Percentiles rank a stretch among this genome's conserved stretches.
These are phyloP conservation scores for Gouania willdenowi DNA, from an alignment of 2,797 vertebrate genomes.

Conservation along the genomic window DNA sequence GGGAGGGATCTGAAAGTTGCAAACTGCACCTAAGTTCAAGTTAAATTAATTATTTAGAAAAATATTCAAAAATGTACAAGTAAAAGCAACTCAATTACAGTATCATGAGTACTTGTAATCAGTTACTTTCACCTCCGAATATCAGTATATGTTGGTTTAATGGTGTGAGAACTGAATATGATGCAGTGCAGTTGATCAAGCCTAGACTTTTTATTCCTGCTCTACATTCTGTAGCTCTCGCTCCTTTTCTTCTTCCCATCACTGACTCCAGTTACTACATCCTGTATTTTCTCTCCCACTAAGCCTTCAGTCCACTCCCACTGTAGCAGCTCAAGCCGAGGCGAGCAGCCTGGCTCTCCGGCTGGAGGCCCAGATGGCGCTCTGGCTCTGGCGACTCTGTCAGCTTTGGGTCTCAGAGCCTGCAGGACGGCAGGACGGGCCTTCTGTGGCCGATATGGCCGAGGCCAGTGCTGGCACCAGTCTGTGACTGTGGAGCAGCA, in stretches of 20 bases:
- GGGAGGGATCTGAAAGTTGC: no score
- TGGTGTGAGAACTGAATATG: no score
- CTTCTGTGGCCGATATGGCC: conserved; percentile 79
- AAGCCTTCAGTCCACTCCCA: conserved; percentile 21
- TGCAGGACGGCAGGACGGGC: conserved; percentile 70
- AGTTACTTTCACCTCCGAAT: no score
- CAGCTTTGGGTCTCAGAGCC: conserved; percentile 65
- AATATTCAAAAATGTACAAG: no score
- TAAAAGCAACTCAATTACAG: no score
- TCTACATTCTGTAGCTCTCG: conserved; percentile 8
- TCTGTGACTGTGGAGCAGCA: conserved; percentile 65
- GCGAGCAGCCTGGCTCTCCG: conserved; percentile 61
- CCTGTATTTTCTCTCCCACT: conserved; percentile 12
- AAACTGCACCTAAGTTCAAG: no score
- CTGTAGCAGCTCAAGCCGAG: conserved; percentile 24
- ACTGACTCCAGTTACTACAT: conserved; percentile 40
- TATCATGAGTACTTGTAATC: no score
- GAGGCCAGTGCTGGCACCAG: conserved; percentile 68
- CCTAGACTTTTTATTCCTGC: neutral
- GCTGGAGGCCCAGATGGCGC: conserved; percentile 72
- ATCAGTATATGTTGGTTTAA: no score
- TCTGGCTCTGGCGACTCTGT: conserved; percentile 60
- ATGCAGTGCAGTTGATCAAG: no score
- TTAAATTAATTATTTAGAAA: no score
- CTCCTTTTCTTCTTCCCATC: conserved; percentile 1